Evolutionary conservation across 2,888 invertebrate genomes (phyloP).

Genomic region (Aphodius granarius): DNA sequence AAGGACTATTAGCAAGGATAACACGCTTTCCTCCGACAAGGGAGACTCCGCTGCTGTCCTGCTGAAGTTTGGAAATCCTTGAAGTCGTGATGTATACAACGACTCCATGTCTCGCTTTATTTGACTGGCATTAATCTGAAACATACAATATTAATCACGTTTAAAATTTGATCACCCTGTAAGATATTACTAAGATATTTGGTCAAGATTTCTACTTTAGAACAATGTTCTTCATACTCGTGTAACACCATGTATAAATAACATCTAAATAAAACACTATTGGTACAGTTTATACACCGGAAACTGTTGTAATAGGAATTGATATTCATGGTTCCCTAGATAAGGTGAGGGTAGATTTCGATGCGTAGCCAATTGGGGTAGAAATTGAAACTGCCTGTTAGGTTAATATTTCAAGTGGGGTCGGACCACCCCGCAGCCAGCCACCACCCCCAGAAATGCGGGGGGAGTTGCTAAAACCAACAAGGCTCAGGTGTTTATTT

Average conservation of each 20-base stretch:
- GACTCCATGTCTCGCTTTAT: slow-evolving; percentile 52
- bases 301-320: background rate
- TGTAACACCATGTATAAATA: too few species aligned
- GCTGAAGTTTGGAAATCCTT: slow-evolving; percentile 54
- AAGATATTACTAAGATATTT: too few species aligned
- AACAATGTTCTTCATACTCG: too few species aligned
- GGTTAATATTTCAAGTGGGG: background rate
- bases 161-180: too few species aligned
- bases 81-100: slow-evolving; percentile 55
- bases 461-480: background rate
- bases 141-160: slow-evolving; percentile 12
- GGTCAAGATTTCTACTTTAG: too few species aligned
- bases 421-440: background rate
- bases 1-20: slow-evolving; percentile 66
- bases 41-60: slow-evolving; percentile 44
- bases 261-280: too few species aligned
- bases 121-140: slow-evolving; percentile 19
- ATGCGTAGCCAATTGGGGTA: background rate
- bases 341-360: background rate
- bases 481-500: background rate
- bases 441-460: background rate
- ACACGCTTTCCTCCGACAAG: slow-evolving; percentile 60
- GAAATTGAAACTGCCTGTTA: slow-evolving; percentile 8
- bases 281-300: background rate
- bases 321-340: slow-evolving; percentile 4